Evolutionary conservation across 2,888 invertebrate genomes (phyloP), one percentile per base, ranked within the genome.

Genomic region (Lasiommata megera): DNA sequence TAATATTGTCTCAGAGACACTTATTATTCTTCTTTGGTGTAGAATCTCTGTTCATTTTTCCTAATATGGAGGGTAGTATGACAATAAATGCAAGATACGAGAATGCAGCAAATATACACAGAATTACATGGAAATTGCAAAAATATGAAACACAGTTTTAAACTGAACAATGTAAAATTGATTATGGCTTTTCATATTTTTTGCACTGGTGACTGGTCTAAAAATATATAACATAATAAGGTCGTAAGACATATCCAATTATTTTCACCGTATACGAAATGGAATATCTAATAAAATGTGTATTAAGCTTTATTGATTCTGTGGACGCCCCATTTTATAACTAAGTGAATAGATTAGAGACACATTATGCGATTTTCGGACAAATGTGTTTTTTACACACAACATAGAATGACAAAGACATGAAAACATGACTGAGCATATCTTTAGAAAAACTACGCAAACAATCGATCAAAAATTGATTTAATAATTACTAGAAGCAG

Each of bases 321-420:
- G 41, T 55, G 55, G 55, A 29, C 55, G 48, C 17, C 29, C 29
- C 29, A 17, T 38, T n/a, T 37, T 11, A 6, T 2, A 16, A 46
- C 23, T 38, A 54, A 7, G 6, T 6, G 36, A 16, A 9, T 29
- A 16, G 31, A 29, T 31, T 28, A 46, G 29, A 31, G 9, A 31
- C 29, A 46, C n/a, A 43, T 6, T 1, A n/a, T 34, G 34, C 34
- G 12, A 28, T 31, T 16, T 31, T 46, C 6, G 31, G 9, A 46
- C 16, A 46, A 29, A 46, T 46, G 16, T 11, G 12, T 12, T 23
- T 37, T 50, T 37, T 16, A 37, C 18, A 37, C n/a, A 37, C 9
- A 50, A 50, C 50, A 50, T 23, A 44, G 14, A 12, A 16, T 29
- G 11, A 14, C 28, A 16, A 16, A 38, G 11, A 46, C 28, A 18